Conservation (phyloP, 2,797 vertebrate genomes). For the Gallinago stenura region DNA sequence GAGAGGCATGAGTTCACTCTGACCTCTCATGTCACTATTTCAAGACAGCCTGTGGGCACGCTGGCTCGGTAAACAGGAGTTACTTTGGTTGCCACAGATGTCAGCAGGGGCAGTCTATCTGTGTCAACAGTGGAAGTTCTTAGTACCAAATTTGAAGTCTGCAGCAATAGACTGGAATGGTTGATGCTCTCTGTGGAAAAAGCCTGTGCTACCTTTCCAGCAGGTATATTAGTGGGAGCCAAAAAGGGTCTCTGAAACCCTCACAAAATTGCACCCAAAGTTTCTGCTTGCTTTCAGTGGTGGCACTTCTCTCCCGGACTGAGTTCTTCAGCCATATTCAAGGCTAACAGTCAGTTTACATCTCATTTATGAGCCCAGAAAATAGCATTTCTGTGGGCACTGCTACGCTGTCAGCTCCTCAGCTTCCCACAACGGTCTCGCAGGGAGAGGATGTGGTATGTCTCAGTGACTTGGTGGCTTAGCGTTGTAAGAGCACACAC, state of each 20-base stretch:
- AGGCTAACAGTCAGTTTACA: not conserved
- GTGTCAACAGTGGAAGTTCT: not conserved
- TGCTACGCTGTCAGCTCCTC: not conserved
- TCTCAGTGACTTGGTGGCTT: not conserved
- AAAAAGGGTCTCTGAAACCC: not conserved
- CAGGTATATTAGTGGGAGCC: not conserved
- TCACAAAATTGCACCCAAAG: not conserved
- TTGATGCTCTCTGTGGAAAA: not conserved
- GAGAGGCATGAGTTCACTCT: not conserved
- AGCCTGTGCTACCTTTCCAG: not conserved
- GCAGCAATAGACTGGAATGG: not conserved
- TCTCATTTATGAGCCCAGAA: not conserved
- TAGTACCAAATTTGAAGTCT: not conserved
- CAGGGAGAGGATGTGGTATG: not conserved
- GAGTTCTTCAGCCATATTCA: not conserved
- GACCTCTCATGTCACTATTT: not conserved
- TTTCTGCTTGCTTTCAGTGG: not conserved
- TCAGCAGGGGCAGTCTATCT: not conserved
- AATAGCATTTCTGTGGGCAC: not conserved
- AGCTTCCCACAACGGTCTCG: fast-evolving
- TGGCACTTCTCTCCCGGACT: not conserved
- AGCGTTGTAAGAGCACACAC: not conserved
- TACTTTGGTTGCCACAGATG: not conserved
- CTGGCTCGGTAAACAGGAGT: not conserved
- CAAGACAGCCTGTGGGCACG: not conserved